Conservation (phyloP, 2,888 invertebrate species). For the Drosophila dives region DNA sequence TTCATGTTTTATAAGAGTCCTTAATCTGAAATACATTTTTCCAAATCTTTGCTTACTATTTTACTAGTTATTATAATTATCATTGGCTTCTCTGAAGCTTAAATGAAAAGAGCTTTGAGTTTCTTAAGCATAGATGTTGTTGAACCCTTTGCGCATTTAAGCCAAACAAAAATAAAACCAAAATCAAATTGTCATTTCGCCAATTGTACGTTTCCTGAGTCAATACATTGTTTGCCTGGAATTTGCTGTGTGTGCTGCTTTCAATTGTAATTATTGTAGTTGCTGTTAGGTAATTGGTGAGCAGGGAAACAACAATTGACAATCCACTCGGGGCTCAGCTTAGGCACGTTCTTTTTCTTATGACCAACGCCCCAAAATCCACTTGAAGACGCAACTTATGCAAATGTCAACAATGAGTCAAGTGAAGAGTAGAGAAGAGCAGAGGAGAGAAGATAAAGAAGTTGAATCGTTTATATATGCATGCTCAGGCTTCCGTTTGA, state of each 20-base stretch:
- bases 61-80: neutral
- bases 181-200: slow-evolving; percentile 9
- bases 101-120: neutral
- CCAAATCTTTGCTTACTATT: neutral
- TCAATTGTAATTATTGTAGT: slow-evolving; percentile 40
- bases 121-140: slow-evolving; percentile 1
- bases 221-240: slow-evolving; percentile 13
- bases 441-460: neutral
- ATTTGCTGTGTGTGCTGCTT: slow-evolving; percentile 29
- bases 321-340: slow-evolving; percentile 8
- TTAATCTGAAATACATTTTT: neutral
- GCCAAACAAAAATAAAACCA: neutral
- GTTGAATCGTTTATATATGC: slow-evolving; percentile 47
- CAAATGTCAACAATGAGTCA: slow-evolving; percentile 53
- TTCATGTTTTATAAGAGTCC: neutral
- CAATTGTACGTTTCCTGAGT: slow-evolving; percentile 47
- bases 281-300: slow-evolving; percentile 38
- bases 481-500: slow-evolving; percentile 55
- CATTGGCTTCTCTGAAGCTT: neutral
- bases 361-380: slow-evolving; percentile 43
- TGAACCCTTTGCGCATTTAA: slow-evolving; percentile 13
- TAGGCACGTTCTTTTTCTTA: slow-evolving; percentile 42
- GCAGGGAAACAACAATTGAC: slow-evolving; percentile 33
- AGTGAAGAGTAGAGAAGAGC: neutral
- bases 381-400: slow-evolving; percentile 70